These are phyloP conservation scores for Timema podura DNA, from an alignment of 2,888 invertebrate genomes.

Conservation along the genomic window DNA sequence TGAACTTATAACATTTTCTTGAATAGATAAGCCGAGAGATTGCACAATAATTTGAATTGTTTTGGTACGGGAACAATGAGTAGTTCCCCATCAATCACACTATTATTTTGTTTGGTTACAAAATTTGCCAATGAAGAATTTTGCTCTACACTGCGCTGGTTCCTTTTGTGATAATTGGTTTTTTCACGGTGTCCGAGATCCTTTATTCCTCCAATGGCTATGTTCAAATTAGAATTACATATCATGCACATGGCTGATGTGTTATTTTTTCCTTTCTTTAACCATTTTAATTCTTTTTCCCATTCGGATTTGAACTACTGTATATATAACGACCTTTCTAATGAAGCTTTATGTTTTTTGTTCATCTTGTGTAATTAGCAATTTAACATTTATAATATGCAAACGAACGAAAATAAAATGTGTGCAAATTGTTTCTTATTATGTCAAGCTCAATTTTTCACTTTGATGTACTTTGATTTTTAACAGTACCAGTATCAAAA, in stretches of 20 bases:
- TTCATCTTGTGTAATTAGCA: too few relatives aligned
- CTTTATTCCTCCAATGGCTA: not conserved
- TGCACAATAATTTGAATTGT: not conserved
- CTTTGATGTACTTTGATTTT: too few relatives aligned
- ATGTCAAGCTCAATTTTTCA: too few relatives aligned
- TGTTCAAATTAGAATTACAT: not conserved
- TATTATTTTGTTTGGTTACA: not conserved
- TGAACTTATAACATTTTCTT: not conserved
- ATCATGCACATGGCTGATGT: not conserved
- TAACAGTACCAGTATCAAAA: too few relatives aligned
- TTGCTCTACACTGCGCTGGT: not conserved
- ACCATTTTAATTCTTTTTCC: constrained; percentile 6
- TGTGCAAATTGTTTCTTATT: too few relatives aligned
- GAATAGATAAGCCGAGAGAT: not conserved
- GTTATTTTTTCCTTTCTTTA: not conserved
- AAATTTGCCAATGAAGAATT: not conserved
- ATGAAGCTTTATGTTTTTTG: not conserved
- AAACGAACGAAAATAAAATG: too few relatives aligned
- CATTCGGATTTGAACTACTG: not conserved
- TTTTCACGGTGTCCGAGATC: not conserved
- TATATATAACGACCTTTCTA: not conserved
- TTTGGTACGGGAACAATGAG: not conserved
- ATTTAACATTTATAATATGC: too few relatives aligned
- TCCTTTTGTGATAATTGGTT: not conserved
- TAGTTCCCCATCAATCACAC: not conserved